Conservation (phyloP, 2,888 invertebrate genomes). For the Gasteruption jaculator region DNA sequence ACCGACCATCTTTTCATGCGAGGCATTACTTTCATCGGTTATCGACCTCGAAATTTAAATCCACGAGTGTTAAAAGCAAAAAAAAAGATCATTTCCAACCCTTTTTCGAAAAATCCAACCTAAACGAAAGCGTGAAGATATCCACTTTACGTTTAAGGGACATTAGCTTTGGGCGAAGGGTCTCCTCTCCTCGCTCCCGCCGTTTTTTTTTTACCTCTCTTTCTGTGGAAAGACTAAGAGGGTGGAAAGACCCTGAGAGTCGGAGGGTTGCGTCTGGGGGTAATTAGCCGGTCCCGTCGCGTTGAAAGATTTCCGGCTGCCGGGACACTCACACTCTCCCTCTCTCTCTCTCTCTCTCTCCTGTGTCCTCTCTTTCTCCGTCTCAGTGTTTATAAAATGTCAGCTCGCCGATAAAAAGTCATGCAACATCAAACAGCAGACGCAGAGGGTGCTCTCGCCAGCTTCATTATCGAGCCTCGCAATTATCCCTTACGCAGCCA, state of each 20-base stretch:
- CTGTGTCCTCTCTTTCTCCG: no score
- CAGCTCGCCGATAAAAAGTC: slow-evolving; percentile 57
- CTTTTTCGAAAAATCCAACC: no score
- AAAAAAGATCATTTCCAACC: no score
- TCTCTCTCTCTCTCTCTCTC: no score
- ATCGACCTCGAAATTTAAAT: no score
- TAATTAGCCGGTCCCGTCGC: slow-evolving; percentile 35
- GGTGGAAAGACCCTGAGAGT: slow-evolving; percentile 20
- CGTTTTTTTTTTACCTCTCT: no score
- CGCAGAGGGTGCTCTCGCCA: slow-evolving; percentile 25
- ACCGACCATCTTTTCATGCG: no score
- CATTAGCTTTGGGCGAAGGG: slow-evolving; percentile 32
- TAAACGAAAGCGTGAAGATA: no score
- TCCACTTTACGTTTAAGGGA: slow-evolving; percentile 38
- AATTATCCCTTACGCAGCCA: slow-evolving; percentile 32
- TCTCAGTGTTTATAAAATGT: slow-evolving; percentile 56
- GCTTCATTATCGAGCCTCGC: slow-evolving; percentile 38
- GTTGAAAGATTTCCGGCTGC: slow-evolving; percentile 31
- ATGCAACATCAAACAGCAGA: slow-evolving; percentile 51
- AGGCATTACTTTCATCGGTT: no score
- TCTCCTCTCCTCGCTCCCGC: slow-evolving; percentile 23
- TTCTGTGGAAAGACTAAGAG: no score
- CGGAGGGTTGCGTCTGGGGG: slow-evolving; percentile 28
- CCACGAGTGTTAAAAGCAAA: no score
- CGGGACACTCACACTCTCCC: slow-evolving; percentile 25